phyloP scores from a whole-genome alignment of 2,888 invertebrate genomes.

The Meteorus cinctellus region DNA sequence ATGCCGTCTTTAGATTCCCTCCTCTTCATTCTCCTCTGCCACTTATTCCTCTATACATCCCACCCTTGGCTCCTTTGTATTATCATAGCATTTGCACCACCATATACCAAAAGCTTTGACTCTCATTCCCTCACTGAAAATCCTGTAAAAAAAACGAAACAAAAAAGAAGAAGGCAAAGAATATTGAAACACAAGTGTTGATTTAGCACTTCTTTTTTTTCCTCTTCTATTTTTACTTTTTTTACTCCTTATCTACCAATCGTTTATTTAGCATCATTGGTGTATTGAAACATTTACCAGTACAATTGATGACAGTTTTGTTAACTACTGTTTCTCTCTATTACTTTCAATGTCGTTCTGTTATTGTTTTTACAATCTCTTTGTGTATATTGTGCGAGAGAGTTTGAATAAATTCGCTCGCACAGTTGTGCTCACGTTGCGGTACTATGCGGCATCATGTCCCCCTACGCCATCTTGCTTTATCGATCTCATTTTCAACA shows the following conservation, averaged over 20 bases:
- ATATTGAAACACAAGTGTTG: background rate
- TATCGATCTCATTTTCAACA: constrained; percentile 52
- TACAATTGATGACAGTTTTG: background rate
- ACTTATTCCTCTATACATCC: background rate
- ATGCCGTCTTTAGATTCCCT: constrained; percentile 33
- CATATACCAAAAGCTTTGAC: background rate
- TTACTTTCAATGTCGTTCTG: background rate
- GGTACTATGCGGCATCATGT: constrained; percentile 68
- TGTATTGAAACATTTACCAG: background rate
- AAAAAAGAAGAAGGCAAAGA: too few relatives aligned
- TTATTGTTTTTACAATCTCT: constrained; percentile 20
- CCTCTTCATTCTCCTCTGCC: constrained; percentile 11
- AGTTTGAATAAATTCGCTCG: constrained; percentile 58
- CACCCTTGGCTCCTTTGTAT: background rate
- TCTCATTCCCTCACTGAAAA: background rate
- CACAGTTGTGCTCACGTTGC: constrained; percentile 55
- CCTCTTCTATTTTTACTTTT: background rate
- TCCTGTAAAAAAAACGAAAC: too few relatives aligned
- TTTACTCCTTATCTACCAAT: background rate
- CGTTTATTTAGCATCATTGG: background rate
- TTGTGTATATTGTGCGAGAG: constrained; percentile 6
- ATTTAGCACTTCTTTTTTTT: background rate
- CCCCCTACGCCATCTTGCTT: constrained; percentile 67
- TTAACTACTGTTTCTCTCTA: background rate
- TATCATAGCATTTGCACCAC: constrained; percentile 25